phyloP scores from a whole-genome alignment of 1,140 invertebrate genomes.

The Thaumatotibia leucotreta region DNA sequence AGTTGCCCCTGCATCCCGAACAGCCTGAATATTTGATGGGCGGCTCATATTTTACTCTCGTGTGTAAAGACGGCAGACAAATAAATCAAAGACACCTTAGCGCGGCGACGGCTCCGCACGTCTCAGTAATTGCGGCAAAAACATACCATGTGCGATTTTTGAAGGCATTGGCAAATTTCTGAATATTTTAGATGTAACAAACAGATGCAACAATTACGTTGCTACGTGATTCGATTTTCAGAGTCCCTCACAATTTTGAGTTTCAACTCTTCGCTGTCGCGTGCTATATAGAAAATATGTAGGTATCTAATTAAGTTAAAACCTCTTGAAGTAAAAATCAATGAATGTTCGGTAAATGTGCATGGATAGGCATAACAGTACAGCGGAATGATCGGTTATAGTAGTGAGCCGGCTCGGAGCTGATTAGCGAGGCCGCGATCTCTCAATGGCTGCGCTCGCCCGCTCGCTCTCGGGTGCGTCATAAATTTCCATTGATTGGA shows the following conservation, averaged over 20 bases:
- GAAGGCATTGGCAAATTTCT: constrained; percentile 67
- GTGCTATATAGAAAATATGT: no score
- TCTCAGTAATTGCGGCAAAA: constrained; percentile 70
- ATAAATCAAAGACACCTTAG: constrained; percentile 71
- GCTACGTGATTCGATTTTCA: neutral
- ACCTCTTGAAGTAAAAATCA: no score
- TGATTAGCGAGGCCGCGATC: constrained; percentile 62
- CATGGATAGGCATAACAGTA: neutral
- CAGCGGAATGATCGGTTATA: neutral
- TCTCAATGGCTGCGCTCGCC: constrained; percentile 53
- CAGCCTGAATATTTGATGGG: constrained; percentile 66
- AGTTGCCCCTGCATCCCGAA: constrained; percentile 49
- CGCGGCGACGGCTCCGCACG: constrained; percentile 51
- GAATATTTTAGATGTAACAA: constrained; percentile 41
- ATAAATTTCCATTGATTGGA: constrained; percentile 78
- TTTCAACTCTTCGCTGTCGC: no score
- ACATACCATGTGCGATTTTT: constrained; percentile 61
- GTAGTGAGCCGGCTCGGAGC: constrained; percentile 41
- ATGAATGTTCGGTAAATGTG: no score
- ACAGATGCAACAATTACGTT: constrained; percentile 7
- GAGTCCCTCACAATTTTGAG: no score
- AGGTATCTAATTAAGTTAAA: no score
- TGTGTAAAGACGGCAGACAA: constrained; percentile 48
- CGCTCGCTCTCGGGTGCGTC: constrained; percentile 66
- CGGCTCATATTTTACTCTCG: constrained; percentile 67